Evolutionary conservation across 2,113 vertebrate genomes (phyloP), one percentile per base, ranked within the genome.

Genomic region (Pygoscelis antarcticus): DNA sequence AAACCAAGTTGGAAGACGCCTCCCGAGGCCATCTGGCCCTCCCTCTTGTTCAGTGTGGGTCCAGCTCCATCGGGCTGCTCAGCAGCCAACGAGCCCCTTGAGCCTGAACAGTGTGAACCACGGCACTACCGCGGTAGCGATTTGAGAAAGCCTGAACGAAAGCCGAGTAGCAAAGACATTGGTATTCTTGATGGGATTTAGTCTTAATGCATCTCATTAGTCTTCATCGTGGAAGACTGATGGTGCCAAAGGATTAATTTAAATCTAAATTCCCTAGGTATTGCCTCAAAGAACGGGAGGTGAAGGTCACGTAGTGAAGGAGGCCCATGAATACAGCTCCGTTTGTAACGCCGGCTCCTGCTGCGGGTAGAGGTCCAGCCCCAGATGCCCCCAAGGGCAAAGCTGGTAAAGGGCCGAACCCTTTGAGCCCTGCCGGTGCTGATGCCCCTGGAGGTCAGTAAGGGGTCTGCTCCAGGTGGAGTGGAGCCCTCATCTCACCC

Each of bases 161-260:
- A 5, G 3, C 32, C 1, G 5, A 64, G 46, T 3, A 60, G 65
- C 40, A 91, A 75, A 94, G n/a, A 25, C 61, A 47, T 26, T 36
- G 61, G 47, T 76, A 60, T 93, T 95, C 74, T 76, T 87, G 74
- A 61, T 91, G 84, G 44, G 52, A 55, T 96, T 95, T 94, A 84
- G 82, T 60, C 52, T 71, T 94, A 82, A 82, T 68, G 51, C 69
- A 78, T 51, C 76, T 94, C 85, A 80, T 92, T 69, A 94, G 76
- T 20, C 69, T 93, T 78, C 69, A 69, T 22, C 12, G 38, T 77
- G 32, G 34, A 93, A 90, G 40, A 62, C 49, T 49, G 36, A 60
- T 23, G 62, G 68, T 77, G 46, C 79, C 58, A 66, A 81, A 84
- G 60, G 87, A 89, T 95, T 89, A 80, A 78, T 76, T 85, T 89